Evolutionary conservation across 1,140 invertebrate species (phyloP).

Genomic region (Lepidotrigona ventralis): DNA sequence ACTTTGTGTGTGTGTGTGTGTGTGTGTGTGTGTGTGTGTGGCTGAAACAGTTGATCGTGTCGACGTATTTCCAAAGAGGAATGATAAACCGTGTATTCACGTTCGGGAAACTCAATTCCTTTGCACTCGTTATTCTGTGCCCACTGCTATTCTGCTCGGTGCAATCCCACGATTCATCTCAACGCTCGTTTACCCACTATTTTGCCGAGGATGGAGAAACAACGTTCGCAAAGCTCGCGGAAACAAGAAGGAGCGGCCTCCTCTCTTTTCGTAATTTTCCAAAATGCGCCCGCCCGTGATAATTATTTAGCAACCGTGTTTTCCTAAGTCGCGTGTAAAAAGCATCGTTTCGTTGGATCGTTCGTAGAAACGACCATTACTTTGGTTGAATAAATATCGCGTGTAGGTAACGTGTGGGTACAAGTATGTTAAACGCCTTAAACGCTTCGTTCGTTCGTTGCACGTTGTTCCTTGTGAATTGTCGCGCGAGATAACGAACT

Average conservation of each 20-base stretch:
- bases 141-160: background rate
- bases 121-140: slow-evolving; percentile 13
- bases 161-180: background rate
- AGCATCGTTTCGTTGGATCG: slow-evolving; percentile 27
- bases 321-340: background rate
- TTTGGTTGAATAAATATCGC: too few species aligned
- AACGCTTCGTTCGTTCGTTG: background rate
- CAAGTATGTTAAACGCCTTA: background rate
- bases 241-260: background rate
- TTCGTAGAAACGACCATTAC: too few species aligned
- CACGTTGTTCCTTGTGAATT: background rate
- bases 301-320: slow-evolving; percentile 1
- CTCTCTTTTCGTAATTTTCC: background rate
- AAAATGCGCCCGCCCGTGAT: background rate
- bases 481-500: background rate
- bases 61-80: background rate
- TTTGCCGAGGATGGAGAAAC: background rate
- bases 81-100: background rate
- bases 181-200: background rate
- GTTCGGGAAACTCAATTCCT: slow-evolving; percentile 6
- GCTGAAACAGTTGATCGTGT: slow-evolving; percentile 4
- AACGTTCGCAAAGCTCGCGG: background rate
- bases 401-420: too few species aligned
- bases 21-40: too few species aligned
- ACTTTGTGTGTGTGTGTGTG: too few species aligned